Evolutionary conservation across 2,888 invertebrate genomes (phyloP).

Genomic region (Microctonus brassicae): DNA sequence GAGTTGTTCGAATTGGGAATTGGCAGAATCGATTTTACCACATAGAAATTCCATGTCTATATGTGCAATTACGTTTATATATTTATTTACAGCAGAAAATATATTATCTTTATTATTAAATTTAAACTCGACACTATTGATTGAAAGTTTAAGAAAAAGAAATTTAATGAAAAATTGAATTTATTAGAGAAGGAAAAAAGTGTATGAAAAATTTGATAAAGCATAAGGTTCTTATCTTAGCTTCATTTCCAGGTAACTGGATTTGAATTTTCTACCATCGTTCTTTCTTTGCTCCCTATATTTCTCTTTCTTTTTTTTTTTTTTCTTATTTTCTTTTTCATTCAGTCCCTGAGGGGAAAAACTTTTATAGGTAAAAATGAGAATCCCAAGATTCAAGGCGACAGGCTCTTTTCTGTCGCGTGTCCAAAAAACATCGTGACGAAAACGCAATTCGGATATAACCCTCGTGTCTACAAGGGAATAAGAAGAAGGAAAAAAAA

Average conservation of each 20-base stretch:
- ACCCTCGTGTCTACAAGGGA: conserved; percentile 1
- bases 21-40: conserved; percentile 9
- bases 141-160: background rate
- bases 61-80: background rate
- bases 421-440: conserved; percentile 20
- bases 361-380: conserved; percentile 17
- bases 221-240: conserved; percentile 1
- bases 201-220: background rate
- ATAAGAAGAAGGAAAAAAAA: background rate
- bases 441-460: conserved; percentile 24
- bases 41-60: background rate
- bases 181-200: background rate
- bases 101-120: background rate
- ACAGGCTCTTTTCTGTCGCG: conserved; percentile 16
- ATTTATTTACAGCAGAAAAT: background rate
- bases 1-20: conserved; percentile 8
- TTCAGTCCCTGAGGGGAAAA: conserved; percentile 14
- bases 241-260: conserved; percentile 17
- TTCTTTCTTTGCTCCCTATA: background rate
- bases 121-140: background rate
- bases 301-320: background rate
- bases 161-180: background rate
- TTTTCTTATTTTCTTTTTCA: background rate
- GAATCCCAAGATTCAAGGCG: conserved; percentile 12
- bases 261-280: conserved; percentile 17